Evolutionary conservation across 2,113 vertebrate species (phyloP), one percentile per base, ranked within the genome.

Genomic region (Nibea albiflora): DNA sequence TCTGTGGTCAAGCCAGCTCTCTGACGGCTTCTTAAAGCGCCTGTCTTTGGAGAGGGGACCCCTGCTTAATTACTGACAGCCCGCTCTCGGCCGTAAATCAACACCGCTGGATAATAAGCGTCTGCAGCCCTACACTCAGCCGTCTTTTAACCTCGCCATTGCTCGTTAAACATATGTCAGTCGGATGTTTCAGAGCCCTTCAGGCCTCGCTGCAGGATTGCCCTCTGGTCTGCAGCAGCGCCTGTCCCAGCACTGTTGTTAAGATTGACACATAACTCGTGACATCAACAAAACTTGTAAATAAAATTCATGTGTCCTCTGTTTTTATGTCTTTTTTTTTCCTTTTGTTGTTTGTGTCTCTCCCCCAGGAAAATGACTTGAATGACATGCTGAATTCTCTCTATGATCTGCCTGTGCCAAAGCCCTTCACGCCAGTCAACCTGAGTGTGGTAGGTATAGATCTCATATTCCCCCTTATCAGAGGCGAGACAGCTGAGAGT

Each of bases 351-450:
- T 83, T 80, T 83, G 50, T 78, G 65, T 83, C 54, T 81, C 24
- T 84, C 69, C 76, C 74, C 0, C 81, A 99, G 98, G 98, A 98
- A 93, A 95, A 95, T 79, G 96, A 99, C 93, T 96, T 98, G 94
- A 98, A 97, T 80, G 96, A 98, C 90, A 94, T 97, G 90, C 95
- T 99, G 90, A 96, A 96, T 87, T 96, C 96, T 0, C 95, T 99
- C 83, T 96, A 98, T 85, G 94, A 90, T 74, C 96, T 98, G 90
- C 95, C 97, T 54, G 96, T 99, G 92, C 98, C 98, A 90, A 97
- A 97, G 93, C 95, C 97, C 31, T 97, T 96, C 67, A 97, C 95
- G 85, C 95, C 97, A 60, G 95, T 99, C 93, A 98, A 92, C 93
- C 94, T 99, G 93, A 99, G 95, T 87, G 95, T 98, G 97, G 98